phyloP scores from a whole-genome alignment of 53 echinoderm and acorn worm genomes.

The Arbacia lixula region DNA sequence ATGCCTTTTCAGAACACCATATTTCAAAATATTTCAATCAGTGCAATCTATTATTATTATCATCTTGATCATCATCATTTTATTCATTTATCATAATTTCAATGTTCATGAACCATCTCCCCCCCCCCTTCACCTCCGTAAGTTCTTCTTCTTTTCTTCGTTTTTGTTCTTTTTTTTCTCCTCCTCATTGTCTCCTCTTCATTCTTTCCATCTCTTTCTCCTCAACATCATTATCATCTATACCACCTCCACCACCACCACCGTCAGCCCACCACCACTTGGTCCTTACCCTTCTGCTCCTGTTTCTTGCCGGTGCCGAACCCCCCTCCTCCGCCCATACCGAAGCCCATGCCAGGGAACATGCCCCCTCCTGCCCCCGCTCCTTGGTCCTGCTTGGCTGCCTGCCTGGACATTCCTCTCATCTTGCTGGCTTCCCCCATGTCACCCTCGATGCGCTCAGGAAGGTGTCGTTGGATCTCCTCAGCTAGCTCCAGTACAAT shows the following conservation, averaged over 20 bases:
- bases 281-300: constrained; percentile 60
- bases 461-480: constrained; percentile 85
- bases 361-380: constrained; percentile 56
- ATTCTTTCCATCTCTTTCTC: neutral
- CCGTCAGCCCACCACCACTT: neutral
- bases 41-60: no score
- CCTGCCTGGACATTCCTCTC: constrained; percentile 45
- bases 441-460: constrained; percentile 73
- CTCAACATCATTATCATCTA: neutral
- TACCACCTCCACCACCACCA: neutral
- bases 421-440: constrained; percentile 66
- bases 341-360: constrained; percentile 38
- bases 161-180: neutral
- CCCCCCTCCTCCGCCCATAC: constrained; percentile 11
- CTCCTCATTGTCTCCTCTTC: neutral
- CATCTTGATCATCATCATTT: no score
- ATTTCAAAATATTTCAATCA: no score
- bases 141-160: neutral
- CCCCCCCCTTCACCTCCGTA: no score
- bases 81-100: no score
- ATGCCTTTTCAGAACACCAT: no score
- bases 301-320: constrained; percentile 79
- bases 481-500: constrained; percentile 84
- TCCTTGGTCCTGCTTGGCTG: constrained; percentile 30
- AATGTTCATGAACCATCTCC: no score